phyloP scores from a whole-genome alignment of 2,888 invertebrate species.

The Hymenopus coronatus region DNA sequence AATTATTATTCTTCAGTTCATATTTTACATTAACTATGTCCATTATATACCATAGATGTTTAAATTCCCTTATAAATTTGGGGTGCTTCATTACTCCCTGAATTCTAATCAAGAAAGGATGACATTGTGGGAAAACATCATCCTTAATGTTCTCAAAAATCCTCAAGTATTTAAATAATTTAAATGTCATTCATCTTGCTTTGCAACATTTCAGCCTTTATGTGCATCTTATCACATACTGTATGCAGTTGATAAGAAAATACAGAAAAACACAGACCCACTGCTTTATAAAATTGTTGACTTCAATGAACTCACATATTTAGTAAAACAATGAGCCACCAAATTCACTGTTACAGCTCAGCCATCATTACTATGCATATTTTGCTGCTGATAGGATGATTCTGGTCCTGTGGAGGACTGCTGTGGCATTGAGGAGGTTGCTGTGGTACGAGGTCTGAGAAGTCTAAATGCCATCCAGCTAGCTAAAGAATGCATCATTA shows the following conservation, averaged over 20 bases:
- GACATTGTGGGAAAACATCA: neutral
- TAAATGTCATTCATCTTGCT: neutral
- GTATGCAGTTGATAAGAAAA: neutral
- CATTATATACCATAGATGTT: neutral
- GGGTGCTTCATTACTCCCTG: neutral
- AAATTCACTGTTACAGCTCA: neutral
- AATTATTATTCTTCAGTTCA: neutral
- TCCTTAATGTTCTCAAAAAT: neutral
- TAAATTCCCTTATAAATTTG: neutral
- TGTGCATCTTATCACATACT: neutral
- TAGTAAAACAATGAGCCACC: neutral
- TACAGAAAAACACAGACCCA: neutral
- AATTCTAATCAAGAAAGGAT: neutral
- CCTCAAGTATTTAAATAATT: neutral
- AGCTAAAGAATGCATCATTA: slow-evolving; percentile 60
- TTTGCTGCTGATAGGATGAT: neutral
- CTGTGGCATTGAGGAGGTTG: slow-evolving; percentile 29
- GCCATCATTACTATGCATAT: neutral
- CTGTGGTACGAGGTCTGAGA: slow-evolving; percentile 49
- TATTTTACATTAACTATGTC: neutral
- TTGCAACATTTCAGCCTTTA: neutral
- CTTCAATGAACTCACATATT: neutral
- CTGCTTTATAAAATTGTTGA: neutral
- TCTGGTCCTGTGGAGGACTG: neutral
- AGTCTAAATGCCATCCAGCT: slow-evolving; percentile 71